phyloP scores from a whole-genome alignment of 2,888 invertebrate genomes.

The Pollenia amentaria region DNA sequence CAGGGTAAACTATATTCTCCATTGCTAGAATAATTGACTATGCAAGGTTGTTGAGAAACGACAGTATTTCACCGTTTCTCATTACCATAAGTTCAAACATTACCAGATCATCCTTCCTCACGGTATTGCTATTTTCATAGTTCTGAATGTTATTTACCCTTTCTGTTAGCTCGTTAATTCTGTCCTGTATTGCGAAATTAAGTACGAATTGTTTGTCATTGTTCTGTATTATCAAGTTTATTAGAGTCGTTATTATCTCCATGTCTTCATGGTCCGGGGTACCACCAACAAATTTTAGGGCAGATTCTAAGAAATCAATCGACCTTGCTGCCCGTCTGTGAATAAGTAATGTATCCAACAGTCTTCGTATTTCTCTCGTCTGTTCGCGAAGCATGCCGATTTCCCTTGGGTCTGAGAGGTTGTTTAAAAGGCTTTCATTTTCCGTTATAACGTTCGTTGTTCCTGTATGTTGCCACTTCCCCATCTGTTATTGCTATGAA shows the following conservation, averaged over 20 bases:
- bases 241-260: not conserved
- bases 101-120: not conserved
- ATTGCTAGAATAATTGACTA: not conserved
- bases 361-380: conserved; percentile 3
- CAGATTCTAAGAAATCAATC: too few species aligned
- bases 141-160: not conserved
- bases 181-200: too few species aligned
- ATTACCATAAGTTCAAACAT: not conserved
- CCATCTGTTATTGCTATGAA: conserved; percentile 45
- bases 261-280: conserved; percentile 3
- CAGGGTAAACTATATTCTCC: not conserved
- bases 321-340: too few species aligned
- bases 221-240: too few species aligned
- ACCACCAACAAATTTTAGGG: too few species aligned
- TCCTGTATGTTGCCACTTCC: conserved; percentile 42
- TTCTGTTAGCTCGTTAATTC: too few species aligned
- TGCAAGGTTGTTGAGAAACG: conserved; percentile 15
- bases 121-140: not conserved
- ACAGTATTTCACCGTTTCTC: conserved; percentile 27
- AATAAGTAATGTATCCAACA: too few species aligned
- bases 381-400: conserved; percentile 22
- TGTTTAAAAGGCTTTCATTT: not conserved
- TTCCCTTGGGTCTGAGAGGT: not conserved
- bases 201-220: too few species aligned
- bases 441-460: conserved; percentile 20